Conservation (phyloP, 2,888 invertebrate species). For the Callyntrura sp. region DNA sequence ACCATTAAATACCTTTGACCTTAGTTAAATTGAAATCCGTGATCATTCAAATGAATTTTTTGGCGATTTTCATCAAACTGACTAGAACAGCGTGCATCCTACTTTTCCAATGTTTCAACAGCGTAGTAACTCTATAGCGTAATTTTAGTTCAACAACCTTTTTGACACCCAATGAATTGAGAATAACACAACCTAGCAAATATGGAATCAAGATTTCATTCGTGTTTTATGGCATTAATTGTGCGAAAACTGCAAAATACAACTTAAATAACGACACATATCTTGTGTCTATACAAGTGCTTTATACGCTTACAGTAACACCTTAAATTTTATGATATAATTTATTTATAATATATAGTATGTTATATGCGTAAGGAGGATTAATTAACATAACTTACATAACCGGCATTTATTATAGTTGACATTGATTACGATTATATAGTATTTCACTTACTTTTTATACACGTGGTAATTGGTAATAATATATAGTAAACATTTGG, state of each 20-base stretch:
- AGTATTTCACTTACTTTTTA: too few relatives aligned
- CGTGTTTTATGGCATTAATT: too few relatives aligned
- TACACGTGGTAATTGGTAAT: background rate
- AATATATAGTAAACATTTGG: constrained; percentile 10
- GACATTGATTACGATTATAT: too few relatives aligned
- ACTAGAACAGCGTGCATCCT: constrained; percentile 69
- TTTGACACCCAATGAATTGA: too few relatives aligned
- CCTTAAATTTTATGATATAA: too few relatives aligned
- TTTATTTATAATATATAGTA: too few relatives aligned
- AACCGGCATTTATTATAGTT: too few relatives aligned
- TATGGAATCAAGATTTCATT: background rate
- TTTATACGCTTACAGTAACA: too few relatives aligned
- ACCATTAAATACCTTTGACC: background rate
- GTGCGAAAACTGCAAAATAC: too few relatives aligned
- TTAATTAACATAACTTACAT: background rate
- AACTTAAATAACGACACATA: too few relatives aligned
- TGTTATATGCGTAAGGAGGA: background rate
- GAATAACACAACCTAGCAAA: too few relatives aligned
- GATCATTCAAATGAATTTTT: constrained; percentile 28
- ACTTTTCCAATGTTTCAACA: constrained; percentile 21
- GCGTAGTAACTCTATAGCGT: background rate
- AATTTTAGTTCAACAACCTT: background rate
- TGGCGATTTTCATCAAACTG: constrained; percentile 63
- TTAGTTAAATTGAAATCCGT: background rate
- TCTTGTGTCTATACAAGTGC: too few relatives aligned